Evolutionary conservation across 1,140 invertebrate species (phyloP).

Genomic region (Cherax quadricarinatus): DNA sequence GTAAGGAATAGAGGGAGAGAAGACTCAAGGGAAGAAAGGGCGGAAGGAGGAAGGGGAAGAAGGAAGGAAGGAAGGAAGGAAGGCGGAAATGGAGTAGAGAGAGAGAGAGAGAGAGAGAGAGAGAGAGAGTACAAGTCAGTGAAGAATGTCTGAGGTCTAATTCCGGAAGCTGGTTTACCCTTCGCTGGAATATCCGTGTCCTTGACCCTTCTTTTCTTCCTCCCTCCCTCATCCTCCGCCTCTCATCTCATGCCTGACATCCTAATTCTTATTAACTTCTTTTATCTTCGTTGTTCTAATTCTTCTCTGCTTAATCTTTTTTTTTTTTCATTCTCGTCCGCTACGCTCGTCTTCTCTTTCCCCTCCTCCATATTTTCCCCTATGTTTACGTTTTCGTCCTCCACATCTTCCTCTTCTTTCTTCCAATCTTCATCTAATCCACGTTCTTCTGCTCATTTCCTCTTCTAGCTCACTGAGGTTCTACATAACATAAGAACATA

Average conservation of each 20-base stretch:
- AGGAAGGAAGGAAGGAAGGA: neutral
- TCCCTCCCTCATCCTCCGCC: neutral
- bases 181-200: neutral
- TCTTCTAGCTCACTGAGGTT: neutral
- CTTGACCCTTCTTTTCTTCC: neutral
- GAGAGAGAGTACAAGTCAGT: neutral
- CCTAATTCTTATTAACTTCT: neutral
- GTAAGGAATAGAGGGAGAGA: neutral
- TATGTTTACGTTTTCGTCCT: too few relatives aligned
- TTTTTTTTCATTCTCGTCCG: too few relatives aligned
- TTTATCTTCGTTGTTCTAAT: too few relatives aligned
- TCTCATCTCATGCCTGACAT: neutral
- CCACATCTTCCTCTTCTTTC: too few relatives aligned
- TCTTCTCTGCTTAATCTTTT: too few relatives aligned
- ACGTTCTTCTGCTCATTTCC: too few relatives aligned
- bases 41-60: neutral
- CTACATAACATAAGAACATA: too few relatives aligned
- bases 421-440: too few relatives aligned
- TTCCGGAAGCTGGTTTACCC: neutral
- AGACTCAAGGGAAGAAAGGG: neutral
- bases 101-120: conserved; percentile 31
- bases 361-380: too few relatives aligned
- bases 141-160: neutral
- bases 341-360: too few relatives aligned
- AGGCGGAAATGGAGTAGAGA: neutral